Base-by-base conservation (phyloP, 2,888 invertebrate genomes). In the Coelogynopora nodosa region DNA sequence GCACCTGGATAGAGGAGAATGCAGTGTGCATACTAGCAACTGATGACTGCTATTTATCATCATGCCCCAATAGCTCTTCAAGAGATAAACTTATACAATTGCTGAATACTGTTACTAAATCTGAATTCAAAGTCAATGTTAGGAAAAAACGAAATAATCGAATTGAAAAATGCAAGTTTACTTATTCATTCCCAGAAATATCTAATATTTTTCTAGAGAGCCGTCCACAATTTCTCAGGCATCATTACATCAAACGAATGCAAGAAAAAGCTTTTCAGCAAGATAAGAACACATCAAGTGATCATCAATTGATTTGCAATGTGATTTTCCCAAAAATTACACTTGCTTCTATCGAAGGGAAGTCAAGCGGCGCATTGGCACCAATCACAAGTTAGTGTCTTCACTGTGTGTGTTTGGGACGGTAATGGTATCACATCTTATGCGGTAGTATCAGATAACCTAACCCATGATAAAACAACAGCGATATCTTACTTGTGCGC, bases 281-380 rank as follows among this genome's bases (percentile, higher is more conserved):
- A 23, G 74, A 74, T 74, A 85, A 85, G 84, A 23, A 81, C 26
- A 84, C 27, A 26, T 28, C 28, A 28, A 30, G 30, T 74, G 49
- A 30, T 27, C 49, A 27, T 28, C 28, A 18, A 28, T 29, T 85
- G 23, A 28, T 86, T 86, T 86, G 10, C 84, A 84, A 67, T 30
- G 29, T 28, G 27, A 84, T 67, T 84, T 84, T 31, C 13, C 82
- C 27, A 30, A 83, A 83, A 83, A 83, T 31, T 83, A 30, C 29
- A 83, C 84, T 81, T 84, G 85, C 83, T 81, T 84, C 74, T 26
- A 23, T 81, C 83, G 84, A 84, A 29, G 29, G 27, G 85, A 84
- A 84, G 83, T 84, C 84, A 84, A 81, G n/a, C 26, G 10, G 85
- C 85, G 10, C 85, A 84, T 81, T 84, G 85, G 85, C 67, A 84